Evolutionary conservation across 1,140 invertebrate genomes (phyloP).

Genomic region (Eumeta japonica): DNA sequence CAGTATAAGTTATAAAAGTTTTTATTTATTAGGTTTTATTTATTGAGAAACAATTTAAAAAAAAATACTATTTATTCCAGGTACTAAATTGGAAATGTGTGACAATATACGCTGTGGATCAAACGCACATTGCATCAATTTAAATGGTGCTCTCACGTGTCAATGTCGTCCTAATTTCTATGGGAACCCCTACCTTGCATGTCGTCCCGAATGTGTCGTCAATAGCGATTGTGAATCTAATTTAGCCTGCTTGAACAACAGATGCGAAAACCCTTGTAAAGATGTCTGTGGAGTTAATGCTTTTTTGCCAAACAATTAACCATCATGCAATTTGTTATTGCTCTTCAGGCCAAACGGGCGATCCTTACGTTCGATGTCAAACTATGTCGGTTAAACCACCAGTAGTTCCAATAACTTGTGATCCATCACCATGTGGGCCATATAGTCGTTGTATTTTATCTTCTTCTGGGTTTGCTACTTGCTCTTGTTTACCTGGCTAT

Average conservation of each 20-base stretch:
- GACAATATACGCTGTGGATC: constrained; percentile 69
- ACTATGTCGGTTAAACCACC: constrained; percentile 45
- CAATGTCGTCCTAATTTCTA: constrained; percentile 67
- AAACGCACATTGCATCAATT: constrained; percentile 71
- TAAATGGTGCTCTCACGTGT: constrained; percentile 60
- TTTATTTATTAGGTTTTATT: not conserved
- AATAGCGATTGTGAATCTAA: constrained; percentile 72
- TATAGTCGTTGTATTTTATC: constrained; percentile 75
- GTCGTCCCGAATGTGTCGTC: constrained; percentile 75
- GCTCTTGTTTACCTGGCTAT: constrained; percentile 77
- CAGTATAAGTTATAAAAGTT: constrained; percentile 16
- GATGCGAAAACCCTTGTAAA: constrained; percentile 76
- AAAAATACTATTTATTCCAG: constrained; percentile 28
- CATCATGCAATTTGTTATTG: constrained; percentile 80
- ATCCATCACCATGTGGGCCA: constrained; percentile 77
- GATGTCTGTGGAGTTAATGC: constrained; percentile 76
- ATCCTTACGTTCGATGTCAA: constrained; percentile 77
- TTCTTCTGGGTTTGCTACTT: constrained; percentile 69
- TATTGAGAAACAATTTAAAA: constrained; percentile 5
- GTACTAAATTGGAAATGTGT: constrained; percentile 63
- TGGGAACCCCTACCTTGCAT: constrained; percentile 73
- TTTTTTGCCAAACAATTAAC: constrained; percentile 71
- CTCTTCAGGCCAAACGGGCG: constrained; percentile 67
- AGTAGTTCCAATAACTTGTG: constrained; percentile 51
- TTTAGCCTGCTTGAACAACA: constrained; percentile 74